phyloP scores from a whole-genome alignment of 2,113 vertebrate genomes.

The Hyaena hyaena region DNA sequence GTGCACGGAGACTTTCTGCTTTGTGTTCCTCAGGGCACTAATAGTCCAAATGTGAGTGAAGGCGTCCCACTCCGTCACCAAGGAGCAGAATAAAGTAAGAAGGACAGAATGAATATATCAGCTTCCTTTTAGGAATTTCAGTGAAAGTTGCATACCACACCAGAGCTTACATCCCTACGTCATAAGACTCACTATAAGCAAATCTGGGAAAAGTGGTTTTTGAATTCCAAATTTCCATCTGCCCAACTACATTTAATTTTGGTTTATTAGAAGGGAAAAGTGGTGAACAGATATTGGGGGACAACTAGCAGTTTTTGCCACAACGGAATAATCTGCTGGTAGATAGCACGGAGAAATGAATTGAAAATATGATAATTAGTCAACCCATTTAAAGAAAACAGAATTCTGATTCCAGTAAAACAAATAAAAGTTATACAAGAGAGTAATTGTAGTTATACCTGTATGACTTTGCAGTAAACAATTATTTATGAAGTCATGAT shows the following conservation, averaged over 20 bases:
- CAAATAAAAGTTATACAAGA: neutral
- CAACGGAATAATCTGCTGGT: neutral
- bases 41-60: neutral
- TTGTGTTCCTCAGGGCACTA: neutral
- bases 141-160: neutral
- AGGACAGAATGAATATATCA: fast-evolving
- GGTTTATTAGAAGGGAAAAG: neutral
- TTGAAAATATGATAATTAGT: neutral
- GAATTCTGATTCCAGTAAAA: constrained; percentile 2
- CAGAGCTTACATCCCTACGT: neutral
- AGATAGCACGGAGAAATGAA: neutral
- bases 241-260: neutral
- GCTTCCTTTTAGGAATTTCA: neutral
- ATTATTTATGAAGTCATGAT: neutral
- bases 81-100: neutral
- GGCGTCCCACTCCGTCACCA: neutral
- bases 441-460: neutral
- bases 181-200: neutral
- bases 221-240: neutral
- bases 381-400: neutral
- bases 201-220: neutral
- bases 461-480: neutral
- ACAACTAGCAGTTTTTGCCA: neutral
- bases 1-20: too few relatives aligned
- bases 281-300: neutral